Evolutionary conservation across 2,113 vertebrate genomes (phyloP).

Genomic region (Eudyptes chrysolophus): DNA sequence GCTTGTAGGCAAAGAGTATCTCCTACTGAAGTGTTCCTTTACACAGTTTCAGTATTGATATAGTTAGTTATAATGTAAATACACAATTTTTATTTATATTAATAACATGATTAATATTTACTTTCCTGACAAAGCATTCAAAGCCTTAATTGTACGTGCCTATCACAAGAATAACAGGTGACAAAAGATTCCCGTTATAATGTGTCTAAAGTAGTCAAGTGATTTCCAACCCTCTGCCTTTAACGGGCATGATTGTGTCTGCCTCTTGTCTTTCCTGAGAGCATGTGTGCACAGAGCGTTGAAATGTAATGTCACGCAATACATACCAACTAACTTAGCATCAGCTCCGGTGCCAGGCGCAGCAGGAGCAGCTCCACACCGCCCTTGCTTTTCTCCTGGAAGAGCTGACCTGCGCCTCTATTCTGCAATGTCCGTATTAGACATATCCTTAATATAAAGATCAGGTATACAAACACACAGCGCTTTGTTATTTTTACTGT

Average conservation of each 20-base stretch:
- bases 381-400: not conserved
- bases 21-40: not conserved
- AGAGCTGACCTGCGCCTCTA: fast-evolving
- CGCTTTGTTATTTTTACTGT: not conserved
- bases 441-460: not conserved
- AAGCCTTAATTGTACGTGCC: not conserved
- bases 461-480: not conserved
- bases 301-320: fast-evolving
- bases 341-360: not conserved
- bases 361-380: not conserved
- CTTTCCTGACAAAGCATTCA: not conserved
- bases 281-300: not conserved
- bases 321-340: fast-evolving
- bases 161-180: not conserved
- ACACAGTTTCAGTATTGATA: not conserved
- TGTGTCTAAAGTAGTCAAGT: not conserved
- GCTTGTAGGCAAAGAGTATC: not conserved
- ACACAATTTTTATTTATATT: not conserved
- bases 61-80: not conserved
- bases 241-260: not conserved
- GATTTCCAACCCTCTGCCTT: not conserved
- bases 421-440: not conserved
- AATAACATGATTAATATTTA: not conserved
- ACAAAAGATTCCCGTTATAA: not conserved
- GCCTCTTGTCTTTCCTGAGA: not conserved